A percentile compares a stretch with the other conserved stretches of the same genome.
Conservation (phyloP, 2,113 vertebrate species). For the Albula goreensis region DNA sequence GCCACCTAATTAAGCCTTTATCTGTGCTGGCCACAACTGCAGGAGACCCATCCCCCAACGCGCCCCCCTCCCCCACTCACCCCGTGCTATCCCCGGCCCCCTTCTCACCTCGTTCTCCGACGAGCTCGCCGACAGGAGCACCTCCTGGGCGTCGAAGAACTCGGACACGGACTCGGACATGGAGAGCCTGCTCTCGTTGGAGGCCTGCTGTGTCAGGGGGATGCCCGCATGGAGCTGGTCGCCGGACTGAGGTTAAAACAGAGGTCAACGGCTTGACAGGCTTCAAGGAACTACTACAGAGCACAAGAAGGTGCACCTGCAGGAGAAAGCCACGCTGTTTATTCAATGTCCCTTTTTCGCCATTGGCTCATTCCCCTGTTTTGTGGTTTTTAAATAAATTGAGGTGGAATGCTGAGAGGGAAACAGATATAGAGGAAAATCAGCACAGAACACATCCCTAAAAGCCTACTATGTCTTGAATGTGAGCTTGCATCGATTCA, state of each 20-base stretch:
- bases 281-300: too few species aligned
- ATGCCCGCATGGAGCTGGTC: constrained; percentile 88
- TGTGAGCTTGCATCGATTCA: neutral
- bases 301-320: too few species aligned
- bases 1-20: constrained; percentile 33
- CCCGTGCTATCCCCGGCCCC: neutral
- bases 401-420: too few species aligned
- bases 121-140: constrained; percentile 94
- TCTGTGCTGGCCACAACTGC: constrained; percentile 33
- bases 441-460: too few species aligned
- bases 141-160: constrained; percentile 98
- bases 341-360: too few species aligned
- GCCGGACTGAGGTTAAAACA: constrained; percentile 63
- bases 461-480: too few species aligned
- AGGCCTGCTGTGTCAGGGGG: constrained; percentile 92
- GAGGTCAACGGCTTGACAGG: too few species aligned
- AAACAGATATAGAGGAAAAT: too few species aligned
- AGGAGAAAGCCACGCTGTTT: too few species aligned
- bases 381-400: too few species aligned
- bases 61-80: neutral
- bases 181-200: constrained; percentile 95
- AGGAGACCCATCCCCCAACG: neutral
- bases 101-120: constrained; percentile 91
- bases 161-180: constrained; percentile 98
- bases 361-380: too few species aligned